Base-by-base conservation (phyloP, 2,113 vertebrate genomes). In the Plectropomus leopardus region DNA sequence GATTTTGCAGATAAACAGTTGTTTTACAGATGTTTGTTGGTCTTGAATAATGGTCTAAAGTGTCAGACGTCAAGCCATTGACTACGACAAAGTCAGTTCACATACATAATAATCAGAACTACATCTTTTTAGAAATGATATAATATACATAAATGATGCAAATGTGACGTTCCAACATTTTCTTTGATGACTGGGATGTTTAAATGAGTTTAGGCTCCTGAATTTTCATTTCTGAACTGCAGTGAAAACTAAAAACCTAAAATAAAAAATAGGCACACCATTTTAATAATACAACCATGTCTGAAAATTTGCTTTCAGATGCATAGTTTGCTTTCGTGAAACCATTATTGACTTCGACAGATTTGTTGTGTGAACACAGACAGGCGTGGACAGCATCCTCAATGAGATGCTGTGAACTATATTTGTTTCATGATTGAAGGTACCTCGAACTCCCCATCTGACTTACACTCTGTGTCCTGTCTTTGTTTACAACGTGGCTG, bases 401-500 rank as follows among this genome's bases (percentile, higher is more conserved):
- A 55, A 30, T 47, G 64, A 74, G 66, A 65, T 21, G 58, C n/a
- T 80, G 63, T 65, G 65, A 82, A n/a, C 16, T 50, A 23, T 21
- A 60, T 82, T 87, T 85, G 61, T 81, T 86, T 74, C 51, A 53
- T 26, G 60, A 79, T 40, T 73, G 34, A 3, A 44, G 71, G 70
- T 50, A 60, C 60, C 71, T 64, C 58, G 5, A n/a, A 74, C 26
- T 54, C 32, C 64, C 69, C 11, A 30, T 78, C 80, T 74, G 81
- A 83, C 76, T 87, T 69, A 48, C 72, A 74, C 70, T 63, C 66
- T 2, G n/a, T 72, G 82, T 75, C 77, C 64, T 69, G 63, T 74
- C 86, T 88, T 83, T 91, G 82, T 94, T 92, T 92, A 87, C 90
- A 87, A 69, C 68, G 7, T 16, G 66, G 68, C 82, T 76, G 76